Base-by-base conservation (phyloP, 2,797 vertebrate genomes). In the Xyrichtys novacula region DNA sequence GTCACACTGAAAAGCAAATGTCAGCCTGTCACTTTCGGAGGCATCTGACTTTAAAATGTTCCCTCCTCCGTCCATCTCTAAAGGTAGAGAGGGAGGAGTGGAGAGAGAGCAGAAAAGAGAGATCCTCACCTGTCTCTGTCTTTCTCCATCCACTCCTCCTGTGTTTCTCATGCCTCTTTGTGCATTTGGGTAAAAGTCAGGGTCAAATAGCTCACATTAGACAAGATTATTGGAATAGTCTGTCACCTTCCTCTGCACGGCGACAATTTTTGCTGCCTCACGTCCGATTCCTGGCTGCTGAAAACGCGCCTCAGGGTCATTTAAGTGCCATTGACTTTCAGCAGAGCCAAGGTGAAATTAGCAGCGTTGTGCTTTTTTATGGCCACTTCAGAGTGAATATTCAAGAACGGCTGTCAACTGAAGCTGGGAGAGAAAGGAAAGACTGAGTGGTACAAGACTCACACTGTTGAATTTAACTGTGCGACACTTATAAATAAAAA, bases 11-110 rank as follows among this genome's bases (percentile, higher is more conserved):
- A 90, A 89, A 87, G 85, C 85, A 90, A 92, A 92, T 92, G 90
- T 92, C 90, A 92, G 85, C 75, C 87, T 85, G 91, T 91, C 91
- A 91, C 89, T 88, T 90, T 85, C 71, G 12, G 44, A 85, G 63
- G 73, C 86, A 85, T 85, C 85, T 70, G 85, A 85, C 88, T 91
- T 88, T 85, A 88, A 89, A 91, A 89, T 82, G 77, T 47, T 84
- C 75, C 56, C 76, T 79, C 71, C 59, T 82, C 73, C 36, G 31
- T 72, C 80, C 80, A 61, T 77, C 73, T 71, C 65, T 39, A 48
- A 80, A 76, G 71, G 54, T 67, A 60, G 75, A 65, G 67, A 62
- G 71, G 25, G 20, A 36, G 65, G 66, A 74, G 20, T 25, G 32
- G 44, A 63, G 29, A 19, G 22, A 9, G 32, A 57, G 50, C 3